Percentiles rank a stretch among this genome's conserved stretches.
These are phyloP conservation scores for Osedax frankpressi DNA, from an alignment of 2,888 invertebrate species.

Conservation along the genomic window DNA sequence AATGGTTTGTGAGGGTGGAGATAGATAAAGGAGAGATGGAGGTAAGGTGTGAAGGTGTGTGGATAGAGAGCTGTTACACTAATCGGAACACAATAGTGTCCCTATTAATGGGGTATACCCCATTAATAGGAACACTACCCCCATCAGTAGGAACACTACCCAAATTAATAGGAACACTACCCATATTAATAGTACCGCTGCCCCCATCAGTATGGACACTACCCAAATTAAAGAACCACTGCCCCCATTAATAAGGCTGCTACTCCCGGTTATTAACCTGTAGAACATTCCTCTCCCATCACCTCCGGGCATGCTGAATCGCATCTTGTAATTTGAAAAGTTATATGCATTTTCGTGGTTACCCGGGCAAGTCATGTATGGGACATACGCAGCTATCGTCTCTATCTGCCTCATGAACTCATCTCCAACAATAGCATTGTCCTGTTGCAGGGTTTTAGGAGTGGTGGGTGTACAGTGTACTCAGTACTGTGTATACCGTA, in stretches of 20 bases:
- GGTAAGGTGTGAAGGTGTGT: too few relatives aligned
- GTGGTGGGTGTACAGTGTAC: background rate
- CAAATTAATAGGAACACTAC: too few relatives aligned
- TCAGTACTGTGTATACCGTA: too few relatives aligned
- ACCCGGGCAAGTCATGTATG: slow-evolving; percentile 70
- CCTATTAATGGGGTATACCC: too few relatives aligned
- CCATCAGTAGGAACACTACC: too few relatives aligned
- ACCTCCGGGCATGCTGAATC: slow-evolving; percentile 50
- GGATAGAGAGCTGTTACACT: too few relatives aligned
- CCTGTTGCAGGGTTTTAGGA: slow-evolving; percentile 34
- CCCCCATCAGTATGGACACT: too few relatives aligned
- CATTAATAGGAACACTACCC: too few relatives aligned
- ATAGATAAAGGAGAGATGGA: background rate
- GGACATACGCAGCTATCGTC: slow-evolving; percentile 71
- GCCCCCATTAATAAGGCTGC: too few relatives aligned
- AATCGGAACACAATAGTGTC: too few relatives aligned
- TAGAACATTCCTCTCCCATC: slow-evolving; percentile 37
- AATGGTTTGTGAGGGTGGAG: slow-evolving; percentile 1
- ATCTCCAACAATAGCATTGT: slow-evolving; percentile 71
- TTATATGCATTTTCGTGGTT: slow-evolving; percentile 77
- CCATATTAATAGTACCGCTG: too few relatives aligned
- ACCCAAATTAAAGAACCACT: too few relatives aligned
- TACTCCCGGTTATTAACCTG: slow-evolving; percentile 31
- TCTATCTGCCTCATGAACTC: slow-evolving; percentile 82
- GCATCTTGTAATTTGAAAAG: slow-evolving; percentile 79